These are phyloP conservation scores for Allolobophora icterica DNA, from an alignment of 2,888 invertebrate genomes.

Conservation along the genomic window DNA sequence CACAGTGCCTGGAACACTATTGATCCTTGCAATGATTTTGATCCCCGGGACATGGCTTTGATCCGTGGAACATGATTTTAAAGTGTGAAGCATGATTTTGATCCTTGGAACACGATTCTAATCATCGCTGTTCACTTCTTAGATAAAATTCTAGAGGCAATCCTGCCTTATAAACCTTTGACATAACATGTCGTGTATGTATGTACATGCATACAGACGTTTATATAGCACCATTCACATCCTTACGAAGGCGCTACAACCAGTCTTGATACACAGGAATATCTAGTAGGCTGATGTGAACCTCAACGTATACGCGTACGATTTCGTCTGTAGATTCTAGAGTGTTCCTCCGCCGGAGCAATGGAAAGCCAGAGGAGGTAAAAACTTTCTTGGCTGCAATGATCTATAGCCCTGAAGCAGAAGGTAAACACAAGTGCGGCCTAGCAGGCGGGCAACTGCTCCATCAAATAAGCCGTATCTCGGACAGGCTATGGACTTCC, in stretches of 20 bases:
- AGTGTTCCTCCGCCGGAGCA: neutral
- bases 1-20: no score
- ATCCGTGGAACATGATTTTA: no score
- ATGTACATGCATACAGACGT: neutral
- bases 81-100: no score
- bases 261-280: neutral
- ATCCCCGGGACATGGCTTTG: no score
- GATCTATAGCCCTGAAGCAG: neutral
- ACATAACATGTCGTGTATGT: neutral
- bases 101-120: no score
- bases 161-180: no score
- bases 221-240: neutral
- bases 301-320: neutral
- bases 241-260: neutral
- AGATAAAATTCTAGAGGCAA: no score
- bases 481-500: neutral
- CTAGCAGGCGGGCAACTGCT: neutral
- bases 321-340: neutral
- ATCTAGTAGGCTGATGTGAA: neutral
- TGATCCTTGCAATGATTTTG: no score
- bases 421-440: conserved; percentile 13
- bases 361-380: neutral
- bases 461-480: neutral
- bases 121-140: no score
- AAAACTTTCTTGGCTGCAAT: neutral